Conservation (phyloP, 2,797 vertebrate genomes). For the Sebastes umbrosus region DNA sequence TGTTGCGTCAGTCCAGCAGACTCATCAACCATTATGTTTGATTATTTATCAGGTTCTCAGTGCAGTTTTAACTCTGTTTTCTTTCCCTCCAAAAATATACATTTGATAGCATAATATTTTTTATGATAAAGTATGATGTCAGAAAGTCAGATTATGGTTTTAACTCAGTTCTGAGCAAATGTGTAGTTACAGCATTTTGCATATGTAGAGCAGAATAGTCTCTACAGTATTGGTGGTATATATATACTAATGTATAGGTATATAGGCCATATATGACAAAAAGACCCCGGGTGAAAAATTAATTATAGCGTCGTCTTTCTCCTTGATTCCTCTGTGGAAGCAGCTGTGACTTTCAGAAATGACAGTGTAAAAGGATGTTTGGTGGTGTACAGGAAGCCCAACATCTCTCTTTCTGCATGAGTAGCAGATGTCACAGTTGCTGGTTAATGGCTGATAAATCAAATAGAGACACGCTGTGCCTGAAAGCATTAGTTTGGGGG, state of each 20-base stretch:
- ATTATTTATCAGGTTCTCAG: not conserved
- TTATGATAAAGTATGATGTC: not conserved
- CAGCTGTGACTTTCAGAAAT: not conserved
- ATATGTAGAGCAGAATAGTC: not conserved
- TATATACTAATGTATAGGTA: not conserved
- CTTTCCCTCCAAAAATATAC: not conserved
- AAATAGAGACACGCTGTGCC: constrained; percentile 48
- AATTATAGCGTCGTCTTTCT: not conserved
- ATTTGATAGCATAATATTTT: not conserved
- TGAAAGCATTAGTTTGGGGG: constrained; percentile 45
- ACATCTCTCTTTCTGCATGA: not conserved
- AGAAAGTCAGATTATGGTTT: not conserved
- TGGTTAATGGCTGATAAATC: constrained; percentile 68
- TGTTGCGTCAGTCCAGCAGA: not conserved
- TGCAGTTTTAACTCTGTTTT: not conserved
- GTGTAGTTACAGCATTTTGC: not conserved
- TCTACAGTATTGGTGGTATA: not conserved
- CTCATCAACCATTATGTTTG: not conserved
- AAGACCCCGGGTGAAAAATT: not conserved
- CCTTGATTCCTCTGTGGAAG: not conserved
- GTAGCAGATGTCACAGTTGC: constrained; percentile 57
- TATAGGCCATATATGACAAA: not conserved
- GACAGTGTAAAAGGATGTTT: not conserved
- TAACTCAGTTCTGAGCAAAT: not conserved
- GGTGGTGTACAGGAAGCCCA: not conserved